Evolutionary conservation across 2,888 invertebrate genomes (phyloP), one percentile per base, ranked within the genome.

Genomic region (Lasioglossum zephyrum): DNA sequence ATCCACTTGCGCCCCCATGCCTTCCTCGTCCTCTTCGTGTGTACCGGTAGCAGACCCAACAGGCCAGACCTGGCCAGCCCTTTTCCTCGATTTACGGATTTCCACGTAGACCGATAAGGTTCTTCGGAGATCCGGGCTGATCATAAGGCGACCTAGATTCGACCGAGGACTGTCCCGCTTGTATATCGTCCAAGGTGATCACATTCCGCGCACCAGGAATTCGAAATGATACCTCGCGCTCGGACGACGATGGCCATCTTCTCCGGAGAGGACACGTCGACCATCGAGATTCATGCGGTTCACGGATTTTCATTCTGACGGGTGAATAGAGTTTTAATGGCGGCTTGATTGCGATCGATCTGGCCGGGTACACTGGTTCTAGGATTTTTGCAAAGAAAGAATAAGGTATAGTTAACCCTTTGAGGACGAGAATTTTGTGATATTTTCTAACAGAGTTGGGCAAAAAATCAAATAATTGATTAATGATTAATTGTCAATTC

Each of bases 101-200:
- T 85, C 76, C 88, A 86, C 90, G 81, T 82, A 86, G 69, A 41
- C 69, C 82, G 91, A 88, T 91, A 90, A 87, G 90, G 87, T 90
- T 91, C 88, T 72, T 75, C 73, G 70, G 31, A 11, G 72, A 84
- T 81, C 66, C 85, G 31, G 60, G 31, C 77, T 73, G 84, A 74
- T 82, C 87, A 87, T 89, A 90, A 90, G 77, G 75, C 84, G 90
- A 90, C 90, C 90, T 82, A 77, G 79, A 90, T 90, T 90, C 85
- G 57, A 57, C 85, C 82, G 44, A 53, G 70, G 82, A 79, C 70
- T 82, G 79, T 73, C 77, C 49, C 41, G 60, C 80, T 86, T 66
- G 84, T 80, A 74, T 81, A 79, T 81, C 73, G 81, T 81, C 88
- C n/a, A 22, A 26, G 60, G 60, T 73, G 84, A 84, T 86, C 89